phyloP scores from a whole-genome alignment of 2,797 vertebrate species.

The Manis crassicaudata region DNA sequence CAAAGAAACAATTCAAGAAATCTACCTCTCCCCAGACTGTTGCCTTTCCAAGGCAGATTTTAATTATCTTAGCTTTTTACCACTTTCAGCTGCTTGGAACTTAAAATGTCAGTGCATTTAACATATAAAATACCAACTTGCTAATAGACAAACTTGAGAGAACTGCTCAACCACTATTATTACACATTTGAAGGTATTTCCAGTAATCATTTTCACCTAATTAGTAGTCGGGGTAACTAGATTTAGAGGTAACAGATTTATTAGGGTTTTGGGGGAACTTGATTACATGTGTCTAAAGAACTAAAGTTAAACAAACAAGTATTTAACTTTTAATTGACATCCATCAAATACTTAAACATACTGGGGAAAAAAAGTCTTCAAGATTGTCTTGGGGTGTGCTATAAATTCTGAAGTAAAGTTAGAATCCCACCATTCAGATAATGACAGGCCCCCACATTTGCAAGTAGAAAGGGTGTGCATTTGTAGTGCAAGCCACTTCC shows the following conservation, averaged over 20 bases:
- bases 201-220: constrained; percentile 88
- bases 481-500: constrained; percentile 39
- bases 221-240: constrained; percentile 94
- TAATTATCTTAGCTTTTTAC: constrained; percentile 89
- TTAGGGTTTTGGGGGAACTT: constrained; percentile 90
- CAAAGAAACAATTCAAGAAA: constrained; percentile 92
- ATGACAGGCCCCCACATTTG: constrained; percentile 62
- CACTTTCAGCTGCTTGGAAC: constrained; percentile 80
- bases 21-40: constrained; percentile 89
- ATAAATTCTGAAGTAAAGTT: constrained; percentile 61
- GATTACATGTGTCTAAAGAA: constrained; percentile 85
- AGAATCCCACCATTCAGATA: constrained; percentile 63
- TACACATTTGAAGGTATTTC: constrained; percentile 84
- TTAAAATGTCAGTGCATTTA: constrained; percentile 81
- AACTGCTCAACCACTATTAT: constrained; percentile 76
- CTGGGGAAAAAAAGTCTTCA: constrained; percentile 26
- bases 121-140: constrained; percentile 86
- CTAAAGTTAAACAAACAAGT: constrained; percentile 89
- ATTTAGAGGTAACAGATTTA: constrained; percentile 91
- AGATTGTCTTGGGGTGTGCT: constrained; percentile 8
- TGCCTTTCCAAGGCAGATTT: constrained; percentile 87
- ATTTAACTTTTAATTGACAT: constrained; percentile 83
- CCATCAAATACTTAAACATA: constrained; percentile 71
- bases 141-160: constrained; percentile 82
- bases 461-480: constrained; percentile 23